Evolutionary conservation across 2,797 vertebrate genomes (phyloP).

Genomic region (Anisognathus igniventris): DNA sequence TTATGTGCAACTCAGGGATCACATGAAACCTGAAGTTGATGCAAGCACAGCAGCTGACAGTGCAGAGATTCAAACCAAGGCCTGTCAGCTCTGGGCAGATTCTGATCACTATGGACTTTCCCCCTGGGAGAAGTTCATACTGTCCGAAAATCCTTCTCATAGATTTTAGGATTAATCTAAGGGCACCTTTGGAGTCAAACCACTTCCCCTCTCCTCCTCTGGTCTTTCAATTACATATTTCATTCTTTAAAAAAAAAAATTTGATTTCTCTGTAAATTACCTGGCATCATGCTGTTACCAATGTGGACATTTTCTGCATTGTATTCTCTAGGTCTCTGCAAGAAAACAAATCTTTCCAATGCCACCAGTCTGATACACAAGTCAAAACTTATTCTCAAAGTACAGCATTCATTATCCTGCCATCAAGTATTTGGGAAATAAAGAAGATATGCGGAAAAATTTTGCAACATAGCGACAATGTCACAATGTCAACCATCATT

Average conservation of each 20-base stretch:
- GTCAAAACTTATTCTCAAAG: neutral
- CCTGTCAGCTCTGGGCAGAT: neutral
- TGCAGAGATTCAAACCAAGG: neutral
- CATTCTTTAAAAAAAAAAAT: neutral
- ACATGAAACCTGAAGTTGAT: neutral
- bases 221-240: neutral
- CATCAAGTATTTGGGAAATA: neutral
- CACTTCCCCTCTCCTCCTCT: neutral
- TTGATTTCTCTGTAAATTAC: neutral
- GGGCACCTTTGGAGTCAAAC: neutral
- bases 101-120: neutral
- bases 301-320: neutral
- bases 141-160: neutral
- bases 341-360: neutral
- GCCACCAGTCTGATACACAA: neutral
- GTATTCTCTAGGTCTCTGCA: neutral
- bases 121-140: neutral
- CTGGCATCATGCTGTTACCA: neutral
- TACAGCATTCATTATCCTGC: neutral
- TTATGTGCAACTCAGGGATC: conserved; percentile 4
- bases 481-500: neutral
- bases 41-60: neutral
- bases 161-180: neutral
- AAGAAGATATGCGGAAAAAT: neutral
- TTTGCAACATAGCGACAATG: neutral